Conservation (phyloP, 2,888 invertebrate genomes). For the Ennomos erosarius region DNA sequence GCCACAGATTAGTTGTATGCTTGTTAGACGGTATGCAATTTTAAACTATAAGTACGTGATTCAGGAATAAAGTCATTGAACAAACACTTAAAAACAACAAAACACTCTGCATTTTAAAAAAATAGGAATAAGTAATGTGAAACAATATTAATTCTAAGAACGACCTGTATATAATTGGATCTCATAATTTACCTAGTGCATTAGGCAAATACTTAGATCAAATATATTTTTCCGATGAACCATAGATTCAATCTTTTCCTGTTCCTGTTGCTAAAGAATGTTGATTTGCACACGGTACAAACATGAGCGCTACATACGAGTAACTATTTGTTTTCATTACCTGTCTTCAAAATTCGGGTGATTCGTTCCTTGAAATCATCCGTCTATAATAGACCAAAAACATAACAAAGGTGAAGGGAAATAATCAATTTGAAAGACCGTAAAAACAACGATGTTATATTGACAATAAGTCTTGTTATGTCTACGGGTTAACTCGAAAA, state of each 20-base stretch:
- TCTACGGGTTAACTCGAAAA: slow-evolving; percentile 17
- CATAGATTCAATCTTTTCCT: slow-evolving; percentile 33
- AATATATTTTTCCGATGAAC: slow-evolving; percentile 31
- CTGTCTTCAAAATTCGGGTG: slow-evolving; percentile 9
- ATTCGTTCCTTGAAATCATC: slow-evolving; percentile 8
- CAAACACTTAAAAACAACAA: not conserved
- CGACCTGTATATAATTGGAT: slow-evolving; percentile 14
- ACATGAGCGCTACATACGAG: not conserved
- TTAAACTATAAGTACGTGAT: no score
- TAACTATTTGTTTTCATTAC: slow-evolving; percentile 27
- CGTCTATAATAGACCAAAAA: slow-evolving; percentile 6
- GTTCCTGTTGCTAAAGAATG: slow-evolving; percentile 33
- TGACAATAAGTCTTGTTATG: slow-evolving; percentile 21
- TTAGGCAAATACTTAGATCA: slow-evolving; percentile 16
- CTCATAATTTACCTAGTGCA: slow-evolving; percentile 33
- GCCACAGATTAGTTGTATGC: no score
- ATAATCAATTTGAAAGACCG: slow-evolving; percentile 21
- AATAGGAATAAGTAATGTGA: slow-evolving; percentile 1
- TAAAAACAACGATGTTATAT: slow-evolving; percentile 23
- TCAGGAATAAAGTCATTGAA: no score
- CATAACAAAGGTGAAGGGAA: slow-evolving; percentile 29
- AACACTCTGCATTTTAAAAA: no score
- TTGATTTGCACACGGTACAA: slow-evolving; percentile 38
- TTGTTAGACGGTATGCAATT: no score
- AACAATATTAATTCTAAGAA: slow-evolving; percentile 27